Base-by-base conservation (phyloP, 2,113 vertebrate genomes). In the Chlorodrepanis virens region DNA sequence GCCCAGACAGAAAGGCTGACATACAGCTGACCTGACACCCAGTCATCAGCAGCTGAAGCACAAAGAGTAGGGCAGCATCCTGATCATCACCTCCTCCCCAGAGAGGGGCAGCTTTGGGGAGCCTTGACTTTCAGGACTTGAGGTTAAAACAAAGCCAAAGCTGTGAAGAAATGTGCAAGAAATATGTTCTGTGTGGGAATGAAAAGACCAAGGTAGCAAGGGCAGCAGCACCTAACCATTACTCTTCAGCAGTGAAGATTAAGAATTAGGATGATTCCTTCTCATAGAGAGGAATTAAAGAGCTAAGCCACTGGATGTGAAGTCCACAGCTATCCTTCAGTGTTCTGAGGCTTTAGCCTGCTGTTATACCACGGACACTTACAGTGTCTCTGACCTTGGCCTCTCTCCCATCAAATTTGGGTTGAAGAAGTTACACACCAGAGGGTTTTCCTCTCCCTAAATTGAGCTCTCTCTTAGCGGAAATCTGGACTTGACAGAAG, bases 121-220 rank as follows among this genome's bases (percentile, higher is more conserved):
- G 12, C 5, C 44, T 47, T 72, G 42, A 20, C 52, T 74, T 45
- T 20, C 37, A 81, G 27, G 8, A 74, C 18, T 61, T 81, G 13
- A 37, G 17, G 17, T 7, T 52, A 60, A 59, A 94, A 87, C 5
- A 75, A 69, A 81, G 29, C 14, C 45, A 78, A 64, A 69, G 8
- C n/a, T 81, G 54, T 17, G 18, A 71, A 80, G 13, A 29, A 52
- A 16, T 17, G 18, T 74, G 24, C 16, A 53, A 50, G 54, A 93
- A 83, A 70, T 0, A 0, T 59, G 8, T 37, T n/a, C 9, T 35
- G 6, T 40, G 22, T 3, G 15, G 28, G 10, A 61, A 83, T 23
- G 17, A 91, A 81, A 74, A 64, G 25, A 40, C 22, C 42, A 25
- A 74, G 5, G 11, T 4, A 77, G 82, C 14, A 72, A 68, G 17